Percentiles rank a stretch among this genome's conserved stretches.
These are phyloP conservation scores for Lamproptera curius DNA, from an alignment of 2,888 invertebrate genomes.

Conservation along the genomic window DNA sequence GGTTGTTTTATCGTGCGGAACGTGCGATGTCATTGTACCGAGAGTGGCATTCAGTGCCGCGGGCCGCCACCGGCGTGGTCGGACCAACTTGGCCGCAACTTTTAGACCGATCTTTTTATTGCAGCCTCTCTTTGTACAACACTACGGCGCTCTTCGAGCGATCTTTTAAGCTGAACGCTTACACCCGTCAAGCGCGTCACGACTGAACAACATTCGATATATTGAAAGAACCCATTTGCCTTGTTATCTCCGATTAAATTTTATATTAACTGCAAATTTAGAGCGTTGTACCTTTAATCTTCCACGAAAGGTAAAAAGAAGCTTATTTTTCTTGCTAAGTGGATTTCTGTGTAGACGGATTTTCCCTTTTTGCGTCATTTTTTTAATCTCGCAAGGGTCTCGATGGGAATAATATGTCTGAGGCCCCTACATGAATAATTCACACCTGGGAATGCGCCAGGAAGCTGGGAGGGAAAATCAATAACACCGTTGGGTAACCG, in stretches of 20 bases:
- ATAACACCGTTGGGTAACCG: slow-evolving; percentile 24
- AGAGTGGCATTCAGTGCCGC: slow-evolving; percentile 36
- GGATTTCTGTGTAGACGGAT: slow-evolving; percentile 4
- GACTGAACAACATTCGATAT: too few relatives aligned
- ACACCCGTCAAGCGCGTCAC: too few relatives aligned
- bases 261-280: too few relatives aligned
- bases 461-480: slow-evolving; percentile 41
- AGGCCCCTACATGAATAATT: slow-evolving; percentile 59
- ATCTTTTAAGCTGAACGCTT: background rate
- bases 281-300: background rate
- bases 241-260: too few relatives aligned
- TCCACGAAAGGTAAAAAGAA: slow-evolving; percentile 3
- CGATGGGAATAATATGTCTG: slow-evolving; percentile 51
- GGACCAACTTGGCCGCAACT: slow-evolving; percentile 16
- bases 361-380: slow-evolving; percentile 30
- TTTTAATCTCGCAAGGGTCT: slow-evolving; percentile 48
- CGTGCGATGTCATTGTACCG: slow-evolving; percentile 75
- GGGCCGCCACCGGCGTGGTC: slow-evolving; percentile 32
- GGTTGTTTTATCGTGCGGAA: slow-evolving; percentile 74
- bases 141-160: slow-evolving; percentile 5
- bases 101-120: slow-evolving; percentile 16
- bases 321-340: slow-evolving; percentile 4
- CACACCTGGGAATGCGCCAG: slow-evolving; percentile 33
- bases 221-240: too few relatives aligned
- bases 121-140: slow-evolving; percentile 8